Conservation (phyloP, 1,140 invertebrate species). For the Nephila pilipes region DNA sequence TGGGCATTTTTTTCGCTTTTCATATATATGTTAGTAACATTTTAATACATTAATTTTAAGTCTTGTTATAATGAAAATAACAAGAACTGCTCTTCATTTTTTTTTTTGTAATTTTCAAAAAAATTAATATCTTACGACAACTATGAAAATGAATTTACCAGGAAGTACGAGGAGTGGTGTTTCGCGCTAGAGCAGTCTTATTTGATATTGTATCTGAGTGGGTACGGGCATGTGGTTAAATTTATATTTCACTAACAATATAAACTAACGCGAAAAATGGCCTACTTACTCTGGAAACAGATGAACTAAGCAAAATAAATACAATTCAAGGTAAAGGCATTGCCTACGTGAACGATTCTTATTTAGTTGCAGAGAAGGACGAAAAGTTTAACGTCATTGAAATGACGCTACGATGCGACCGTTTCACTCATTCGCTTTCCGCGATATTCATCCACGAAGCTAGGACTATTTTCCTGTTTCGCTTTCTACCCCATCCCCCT, state of each 20-base stretch:
- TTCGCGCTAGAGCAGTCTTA: not conserved
- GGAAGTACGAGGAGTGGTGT: not conserved
- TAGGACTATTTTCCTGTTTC: slow-evolving; percentile 18
- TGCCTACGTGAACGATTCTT: not conserved
- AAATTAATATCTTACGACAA: too few relatives aligned
- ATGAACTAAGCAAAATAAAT: not conserved
- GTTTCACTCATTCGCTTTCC: slow-evolving; percentile 30
- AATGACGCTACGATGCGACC: slow-evolving; percentile 19
- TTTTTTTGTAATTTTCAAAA: too few relatives aligned
- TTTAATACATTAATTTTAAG: too few relatives aligned
- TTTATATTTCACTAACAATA: not conserved
- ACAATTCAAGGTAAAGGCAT: not conserved
- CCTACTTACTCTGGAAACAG: not conserved
- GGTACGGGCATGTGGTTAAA: not conserved
- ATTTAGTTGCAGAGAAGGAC: not conserved
- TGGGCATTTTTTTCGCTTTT: too few relatives aligned
- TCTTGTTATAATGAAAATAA: too few relatives aligned
- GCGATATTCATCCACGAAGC: slow-evolving; percentile 25
- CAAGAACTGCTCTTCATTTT: too few relatives aligned
- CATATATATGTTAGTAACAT: too few relatives aligned
- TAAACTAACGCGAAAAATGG: not conserved
- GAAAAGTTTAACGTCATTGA: not conserved
- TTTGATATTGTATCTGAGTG: not conserved
- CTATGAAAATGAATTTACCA: not conserved
- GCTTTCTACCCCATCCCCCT: not conserved